A percentile compares a stretch with the other conserved stretches of the same genome.
Conservation (phyloP, 1,140 invertebrate species). For the Bombus soroeensis region DNA sequence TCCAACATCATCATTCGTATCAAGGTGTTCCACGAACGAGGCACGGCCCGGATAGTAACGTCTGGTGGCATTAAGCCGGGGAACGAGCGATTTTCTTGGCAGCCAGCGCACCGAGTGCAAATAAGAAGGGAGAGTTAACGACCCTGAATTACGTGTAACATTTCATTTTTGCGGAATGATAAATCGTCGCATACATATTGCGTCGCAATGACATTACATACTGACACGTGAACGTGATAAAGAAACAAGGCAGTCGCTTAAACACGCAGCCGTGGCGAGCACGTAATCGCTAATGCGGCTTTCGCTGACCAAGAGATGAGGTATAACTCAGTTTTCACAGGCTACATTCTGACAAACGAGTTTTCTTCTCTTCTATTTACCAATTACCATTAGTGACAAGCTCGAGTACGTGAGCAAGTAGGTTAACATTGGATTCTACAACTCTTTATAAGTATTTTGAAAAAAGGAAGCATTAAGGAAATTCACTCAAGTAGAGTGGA, state of each 20-base stretch:
- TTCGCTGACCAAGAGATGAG: background rate
- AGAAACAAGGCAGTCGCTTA: background rate
- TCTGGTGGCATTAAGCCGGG: background rate
- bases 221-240: slow-evolving; percentile 38
- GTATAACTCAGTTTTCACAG: background rate
- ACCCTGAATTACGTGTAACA: slow-evolving; percentile 6
- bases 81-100: background rate
- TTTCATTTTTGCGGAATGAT: slow-evolving; percentile 32
- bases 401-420: no score
- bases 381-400: no score
- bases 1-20: background rate
- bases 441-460: no score
- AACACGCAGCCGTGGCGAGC: slow-evolving; percentile 7
- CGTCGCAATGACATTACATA: slow-evolving; percentile 26
- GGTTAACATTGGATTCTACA: no score
- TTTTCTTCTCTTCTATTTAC: slow-evolving; percentile 30
- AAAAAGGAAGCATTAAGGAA: no score
- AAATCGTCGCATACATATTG: slow-evolving; percentile 8
- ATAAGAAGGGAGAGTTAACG: background rate
- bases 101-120: background rate
- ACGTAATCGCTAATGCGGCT: slow-evolving; percentile 25
- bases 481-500: no score
- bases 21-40: background rate
- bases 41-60: no score
- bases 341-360: slow-evolving; percentile 24